Conservation (phyloP, 2,797 vertebrate species). For the Iguana delicatissima region DNA sequence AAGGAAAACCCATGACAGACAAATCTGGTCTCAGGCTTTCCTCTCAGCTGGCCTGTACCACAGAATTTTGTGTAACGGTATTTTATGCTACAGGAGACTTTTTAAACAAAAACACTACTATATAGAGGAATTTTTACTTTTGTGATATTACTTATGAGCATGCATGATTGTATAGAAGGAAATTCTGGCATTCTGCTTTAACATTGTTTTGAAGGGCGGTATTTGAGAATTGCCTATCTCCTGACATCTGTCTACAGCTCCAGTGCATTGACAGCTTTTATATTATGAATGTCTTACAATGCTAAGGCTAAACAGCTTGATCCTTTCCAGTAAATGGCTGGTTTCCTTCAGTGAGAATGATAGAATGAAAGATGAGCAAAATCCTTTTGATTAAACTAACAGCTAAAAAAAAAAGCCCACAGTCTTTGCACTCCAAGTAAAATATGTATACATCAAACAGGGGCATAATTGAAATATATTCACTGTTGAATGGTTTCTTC, state of each 20-base stretch:
- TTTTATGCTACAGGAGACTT: neutral
- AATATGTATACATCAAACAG: neutral
- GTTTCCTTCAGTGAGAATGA: neutral
- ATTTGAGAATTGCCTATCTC: slow-evolving; percentile 4
- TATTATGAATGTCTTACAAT: neutral
- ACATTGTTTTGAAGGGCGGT: neutral
- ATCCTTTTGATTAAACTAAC: slow-evolving; percentile 27
- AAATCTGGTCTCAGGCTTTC: neutral
- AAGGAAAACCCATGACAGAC: neutral
- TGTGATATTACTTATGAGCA: neutral
- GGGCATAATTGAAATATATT: slow-evolving; percentile 12
- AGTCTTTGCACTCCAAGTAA: neutral
- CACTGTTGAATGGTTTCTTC: neutral
- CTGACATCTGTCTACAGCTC: neutral
- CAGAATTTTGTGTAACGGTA: neutral
- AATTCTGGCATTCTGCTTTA: neutral
- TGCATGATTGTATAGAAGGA: neutral
- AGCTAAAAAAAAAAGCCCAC: neutral
- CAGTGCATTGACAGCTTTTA: slow-evolving; percentile 2
- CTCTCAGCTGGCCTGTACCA: neutral
- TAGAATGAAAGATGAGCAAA: slow-evolving; percentile 25
- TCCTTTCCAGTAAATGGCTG: neutral
- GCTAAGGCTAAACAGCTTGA: slow-evolving; percentile 1
- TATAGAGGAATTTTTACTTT: neutral
- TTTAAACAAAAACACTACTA: neutral